Evolutionary conservation across 2,888 invertebrate species (phyloP).

Genomic region (Muscina levida): DNA sequence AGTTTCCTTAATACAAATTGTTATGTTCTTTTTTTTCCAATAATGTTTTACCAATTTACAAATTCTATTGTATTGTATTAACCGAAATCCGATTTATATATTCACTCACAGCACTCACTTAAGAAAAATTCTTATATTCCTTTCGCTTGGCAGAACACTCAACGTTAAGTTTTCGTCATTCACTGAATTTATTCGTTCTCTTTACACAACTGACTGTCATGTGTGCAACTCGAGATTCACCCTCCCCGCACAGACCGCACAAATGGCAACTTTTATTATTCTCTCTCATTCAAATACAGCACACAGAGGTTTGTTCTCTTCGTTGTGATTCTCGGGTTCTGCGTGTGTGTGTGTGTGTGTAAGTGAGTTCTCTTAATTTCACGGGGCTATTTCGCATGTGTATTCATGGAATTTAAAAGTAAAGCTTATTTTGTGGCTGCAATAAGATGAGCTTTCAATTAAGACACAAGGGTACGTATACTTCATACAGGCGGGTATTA

Average conservation of each 20-base stretch:
- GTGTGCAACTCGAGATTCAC: conserved; percentile 58
- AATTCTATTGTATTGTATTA: too few species aligned
- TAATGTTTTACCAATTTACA: conserved; percentile 10
- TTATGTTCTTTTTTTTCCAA: not conserved
- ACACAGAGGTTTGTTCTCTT: conserved; percentile 22
- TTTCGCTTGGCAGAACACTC: conserved; percentile 32
- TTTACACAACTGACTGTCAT: conserved; percentile 65
- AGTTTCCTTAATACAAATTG: conserved; percentile 16
- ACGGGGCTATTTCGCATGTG: conserved; percentile 7
- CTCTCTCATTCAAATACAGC: conserved; percentile 19
- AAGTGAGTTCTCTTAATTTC: conserved; percentile 43
- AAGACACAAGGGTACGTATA: conserved; percentile 52
- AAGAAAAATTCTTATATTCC: conserved; percentile 24
- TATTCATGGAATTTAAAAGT: not conserved
- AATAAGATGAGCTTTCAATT: conserved; percentile 21
- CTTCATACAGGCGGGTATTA: conserved; percentile 35
- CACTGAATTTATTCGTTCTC: conserved; percentile 66
- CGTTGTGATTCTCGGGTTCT: conserved; percentile 37
- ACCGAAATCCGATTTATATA: not conserved
- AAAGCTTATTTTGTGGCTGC: conserved; percentile 1
- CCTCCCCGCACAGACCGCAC: conserved; percentile 42
- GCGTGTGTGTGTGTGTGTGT: too few species aligned
- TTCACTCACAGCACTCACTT: conserved; percentile 40
- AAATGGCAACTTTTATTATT: conserved; percentile 23
- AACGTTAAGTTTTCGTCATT: conserved; percentile 61